Evolutionary conservation across 2,113 vertebrate genomes (phyloP).

Genomic region (Toxotes jaculatrix): DNA sequence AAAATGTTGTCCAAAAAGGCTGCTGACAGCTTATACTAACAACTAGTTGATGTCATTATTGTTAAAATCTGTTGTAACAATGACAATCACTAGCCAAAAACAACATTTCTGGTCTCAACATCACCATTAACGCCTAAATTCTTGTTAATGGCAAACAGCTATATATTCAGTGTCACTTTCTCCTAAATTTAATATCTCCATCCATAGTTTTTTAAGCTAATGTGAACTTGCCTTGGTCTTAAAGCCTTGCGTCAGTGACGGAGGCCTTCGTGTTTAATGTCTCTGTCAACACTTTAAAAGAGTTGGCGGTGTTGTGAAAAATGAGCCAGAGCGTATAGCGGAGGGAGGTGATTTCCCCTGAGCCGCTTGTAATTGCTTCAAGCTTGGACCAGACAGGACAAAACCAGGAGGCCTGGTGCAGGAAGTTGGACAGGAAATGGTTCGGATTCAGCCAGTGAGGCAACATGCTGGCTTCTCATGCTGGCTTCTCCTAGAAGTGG

Average conservation of each 20-base stretch:
- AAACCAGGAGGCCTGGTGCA: conserved; percentile 75
- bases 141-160: neutral
- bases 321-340: conserved; percentile 66
- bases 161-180: conserved; percentile 15
- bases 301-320: conserved; percentile 74
- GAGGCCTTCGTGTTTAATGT: conserved; percentile 73
- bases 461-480: conserved; percentile 42
- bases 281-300: conserved; percentile 78
- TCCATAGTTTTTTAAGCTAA: neutral
- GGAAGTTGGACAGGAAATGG: conserved; percentile 81
- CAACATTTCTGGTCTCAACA: neutral
- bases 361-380: conserved; percentile 81
- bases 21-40: conserved; percentile 13
- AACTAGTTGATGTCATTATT: neutral
- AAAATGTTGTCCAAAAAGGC: neutral
- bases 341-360: conserved; percentile 78
- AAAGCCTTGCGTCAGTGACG: conserved; percentile 50
- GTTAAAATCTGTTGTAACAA: neutral
- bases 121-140: neutral
- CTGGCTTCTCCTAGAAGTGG: conserved; percentile 34
- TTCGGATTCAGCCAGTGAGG: conserved; percentile 71
- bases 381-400: conserved; percentile 75
- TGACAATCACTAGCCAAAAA: conserved; percentile 3
- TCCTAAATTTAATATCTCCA: conserved; percentile 6
- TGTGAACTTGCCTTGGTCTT: conserved; percentile 32